These are phyloP conservation scores for Ceyx erithaca DNA, from an alignment of 2,797 vertebrate species.

Conservation along the genomic window DNA sequence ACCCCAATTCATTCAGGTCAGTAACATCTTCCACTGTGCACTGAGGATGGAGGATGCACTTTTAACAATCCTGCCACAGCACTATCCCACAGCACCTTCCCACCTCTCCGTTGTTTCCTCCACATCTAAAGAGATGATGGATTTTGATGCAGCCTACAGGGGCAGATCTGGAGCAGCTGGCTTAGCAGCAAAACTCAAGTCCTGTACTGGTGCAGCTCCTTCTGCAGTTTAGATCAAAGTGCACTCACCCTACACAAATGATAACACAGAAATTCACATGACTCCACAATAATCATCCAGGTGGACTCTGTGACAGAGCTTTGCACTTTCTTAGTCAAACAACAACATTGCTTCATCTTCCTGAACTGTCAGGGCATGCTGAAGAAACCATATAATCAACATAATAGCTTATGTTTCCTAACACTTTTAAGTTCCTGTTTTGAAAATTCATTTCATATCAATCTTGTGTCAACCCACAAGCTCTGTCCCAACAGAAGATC, in stretches of 20 bases:
- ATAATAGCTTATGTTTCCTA: neutral
- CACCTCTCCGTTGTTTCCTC: neutral
- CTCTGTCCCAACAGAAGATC: neutral
- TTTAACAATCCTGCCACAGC: accelerated
- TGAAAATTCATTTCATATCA: neutral
- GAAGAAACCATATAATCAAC: neutral
- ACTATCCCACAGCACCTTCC: neutral
- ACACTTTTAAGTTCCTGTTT: neutral
- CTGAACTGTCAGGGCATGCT: neutral
- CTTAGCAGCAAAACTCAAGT: neutral
- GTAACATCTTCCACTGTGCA: neutral
- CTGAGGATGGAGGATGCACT: neutral
- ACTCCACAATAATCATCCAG: neutral
- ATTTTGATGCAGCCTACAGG: neutral
- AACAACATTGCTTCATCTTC: neutral
- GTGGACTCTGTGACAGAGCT: neutral
- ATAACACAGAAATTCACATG: neutral
- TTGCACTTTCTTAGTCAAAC: neutral
- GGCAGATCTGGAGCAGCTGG: neutral
- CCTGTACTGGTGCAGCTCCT: neutral
- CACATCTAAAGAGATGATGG: neutral
- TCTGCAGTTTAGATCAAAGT: neutral
- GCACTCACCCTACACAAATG: neutral
- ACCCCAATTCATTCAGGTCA: accelerated
- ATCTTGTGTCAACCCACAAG: neutral